Conservation (phyloP, 2,888 invertebrate species). For the Steinernema hermaphroditum region DNA sequence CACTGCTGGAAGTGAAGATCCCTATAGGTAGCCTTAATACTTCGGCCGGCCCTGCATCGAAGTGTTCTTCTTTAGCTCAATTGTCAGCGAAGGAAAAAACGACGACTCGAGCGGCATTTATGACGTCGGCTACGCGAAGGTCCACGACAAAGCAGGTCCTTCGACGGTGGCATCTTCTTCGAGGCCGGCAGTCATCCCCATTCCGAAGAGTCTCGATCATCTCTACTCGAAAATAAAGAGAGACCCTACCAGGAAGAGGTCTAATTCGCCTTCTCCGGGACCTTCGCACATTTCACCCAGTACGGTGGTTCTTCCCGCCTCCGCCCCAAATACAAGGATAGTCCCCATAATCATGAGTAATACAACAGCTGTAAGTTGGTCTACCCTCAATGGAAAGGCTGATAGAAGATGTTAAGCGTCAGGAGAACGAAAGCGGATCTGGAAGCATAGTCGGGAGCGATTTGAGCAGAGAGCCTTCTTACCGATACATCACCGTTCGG, state of each 20-base stretch:
- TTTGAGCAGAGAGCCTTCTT: constrained; percentile 56
- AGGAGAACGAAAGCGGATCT: constrained; percentile 44
- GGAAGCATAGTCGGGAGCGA: constrained; percentile 40
- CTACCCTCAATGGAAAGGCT: background rate
- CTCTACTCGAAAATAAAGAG: constrained; percentile 25
- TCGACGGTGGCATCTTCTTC: background rate
- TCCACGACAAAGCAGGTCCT: constrained; percentile 35
- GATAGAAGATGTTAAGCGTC: constrained; percentile 39
- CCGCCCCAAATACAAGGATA: background rate
- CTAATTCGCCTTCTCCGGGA: background rate
- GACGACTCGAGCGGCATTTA: constrained; percentile 53
- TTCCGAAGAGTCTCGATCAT: constrained; percentile 22
- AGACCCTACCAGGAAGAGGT: background rate
- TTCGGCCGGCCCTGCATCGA: background rate
- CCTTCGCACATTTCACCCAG: background rate
- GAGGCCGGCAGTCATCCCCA: background rate
- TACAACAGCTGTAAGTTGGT: background rate
- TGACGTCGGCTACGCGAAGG: constrained; percentile 58
- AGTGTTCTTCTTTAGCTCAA: constrained; percentile 50
- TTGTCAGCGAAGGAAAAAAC: constrained; percentile 52
- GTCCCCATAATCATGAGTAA: constrained; percentile 1
- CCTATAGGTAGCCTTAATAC: constrained; percentile 49
- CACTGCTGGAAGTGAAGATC: constrained; percentile 58
- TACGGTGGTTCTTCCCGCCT: background rate
- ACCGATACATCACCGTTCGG: constrained; percentile 62